Conservation (phyloP, 2,113 vertebrate species). For the Sinocyclocheilus maitianheensis region DNA sequence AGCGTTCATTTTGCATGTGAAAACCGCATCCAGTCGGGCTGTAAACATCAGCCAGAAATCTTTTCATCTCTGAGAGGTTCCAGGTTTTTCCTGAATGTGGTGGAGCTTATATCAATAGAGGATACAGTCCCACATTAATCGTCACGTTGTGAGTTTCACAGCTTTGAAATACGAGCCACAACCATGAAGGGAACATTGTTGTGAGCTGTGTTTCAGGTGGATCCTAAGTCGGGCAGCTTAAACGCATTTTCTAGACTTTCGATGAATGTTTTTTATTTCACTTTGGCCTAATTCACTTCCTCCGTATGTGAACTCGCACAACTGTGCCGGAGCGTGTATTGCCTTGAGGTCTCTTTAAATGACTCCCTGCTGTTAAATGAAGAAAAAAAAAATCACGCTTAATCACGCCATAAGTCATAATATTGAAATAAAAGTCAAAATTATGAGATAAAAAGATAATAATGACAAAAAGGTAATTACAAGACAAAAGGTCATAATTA, state of each 20-base stretch:
- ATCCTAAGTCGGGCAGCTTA: constrained; percentile 39
- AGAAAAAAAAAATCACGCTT: neutral
- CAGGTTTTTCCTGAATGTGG: constrained; percentile 58
- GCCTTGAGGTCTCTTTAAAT: constrained; percentile 30
- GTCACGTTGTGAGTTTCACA: constrained; percentile 51
- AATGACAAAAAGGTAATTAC: too few relatives aligned
- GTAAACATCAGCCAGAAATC: constrained; percentile 61
- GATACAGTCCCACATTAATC: constrained; percentile 60
- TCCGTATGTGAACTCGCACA: constrained; percentile 2
- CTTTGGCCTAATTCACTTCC: constrained; percentile 21
- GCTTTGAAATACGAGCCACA: constrained; percentile 67
- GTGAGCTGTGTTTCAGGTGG: constrained; percentile 52
- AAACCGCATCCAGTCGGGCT: constrained; percentile 58
- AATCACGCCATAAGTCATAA: too few relatives aligned
- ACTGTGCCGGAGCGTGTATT: constrained; percentile 1
- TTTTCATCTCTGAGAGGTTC: constrained; percentile 63
- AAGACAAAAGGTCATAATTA: too few relatives aligned
- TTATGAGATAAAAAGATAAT: neutral
- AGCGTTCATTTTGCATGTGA: constrained; percentile 62
- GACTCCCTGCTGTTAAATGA: neutral
- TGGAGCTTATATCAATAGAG: constrained; percentile 57
- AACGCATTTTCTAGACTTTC: constrained; percentile 15
- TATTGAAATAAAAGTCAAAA: neutral
- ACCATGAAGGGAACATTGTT: constrained; percentile 48
- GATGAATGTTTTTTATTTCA: constrained; percentile 17